phyloP scores from a whole-genome alignment of 2,113 vertebrate genomes.

The Variabilichromis moorii region DNA sequence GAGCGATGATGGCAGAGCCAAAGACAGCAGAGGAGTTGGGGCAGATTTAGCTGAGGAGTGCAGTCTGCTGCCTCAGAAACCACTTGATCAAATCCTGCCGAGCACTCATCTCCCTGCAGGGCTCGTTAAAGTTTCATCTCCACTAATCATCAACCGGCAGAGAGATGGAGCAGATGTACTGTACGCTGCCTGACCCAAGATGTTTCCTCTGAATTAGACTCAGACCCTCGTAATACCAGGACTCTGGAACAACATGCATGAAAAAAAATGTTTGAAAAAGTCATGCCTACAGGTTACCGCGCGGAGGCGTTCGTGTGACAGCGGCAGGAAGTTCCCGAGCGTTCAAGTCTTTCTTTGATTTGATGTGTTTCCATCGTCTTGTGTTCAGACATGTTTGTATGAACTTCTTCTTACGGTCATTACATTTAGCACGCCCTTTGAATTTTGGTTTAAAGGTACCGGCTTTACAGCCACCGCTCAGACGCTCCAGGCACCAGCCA shows the following conservation, averaged over 20 bases:
- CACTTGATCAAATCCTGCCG: constrained; percentile 5
- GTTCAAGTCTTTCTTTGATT: background rate
- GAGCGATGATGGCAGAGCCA: background rate
- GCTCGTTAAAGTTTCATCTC: constrained; percentile 11
- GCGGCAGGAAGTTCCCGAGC: background rate
- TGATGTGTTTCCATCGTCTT: background rate
- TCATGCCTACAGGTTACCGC: background rate
- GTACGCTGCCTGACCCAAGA: background rate
- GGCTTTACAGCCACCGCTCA: background rate
- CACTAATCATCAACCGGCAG: background rate
- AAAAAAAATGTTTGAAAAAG: constrained; percentile 1
- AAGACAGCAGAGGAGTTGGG: background rate
- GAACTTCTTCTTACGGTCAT: background rate
- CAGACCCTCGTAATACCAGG: background rate
- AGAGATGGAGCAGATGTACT: background rate
- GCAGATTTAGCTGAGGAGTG: background rate
- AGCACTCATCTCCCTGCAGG: background rate
- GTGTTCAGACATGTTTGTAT: background rate
- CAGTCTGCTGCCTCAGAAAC: background rate
- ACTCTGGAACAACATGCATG: background rate
- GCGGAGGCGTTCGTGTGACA: background rate
- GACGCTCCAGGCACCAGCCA: background rate
- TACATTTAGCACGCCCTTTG: background rate
- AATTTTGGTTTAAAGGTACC: background rate
- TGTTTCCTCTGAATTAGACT: background rate